A percentile compares a stretch with the other conserved stretches of the same genome.
Conservation (phyloP, 2,888 invertebrate genomes). For the Cryptocephalus primarius region DNA sequence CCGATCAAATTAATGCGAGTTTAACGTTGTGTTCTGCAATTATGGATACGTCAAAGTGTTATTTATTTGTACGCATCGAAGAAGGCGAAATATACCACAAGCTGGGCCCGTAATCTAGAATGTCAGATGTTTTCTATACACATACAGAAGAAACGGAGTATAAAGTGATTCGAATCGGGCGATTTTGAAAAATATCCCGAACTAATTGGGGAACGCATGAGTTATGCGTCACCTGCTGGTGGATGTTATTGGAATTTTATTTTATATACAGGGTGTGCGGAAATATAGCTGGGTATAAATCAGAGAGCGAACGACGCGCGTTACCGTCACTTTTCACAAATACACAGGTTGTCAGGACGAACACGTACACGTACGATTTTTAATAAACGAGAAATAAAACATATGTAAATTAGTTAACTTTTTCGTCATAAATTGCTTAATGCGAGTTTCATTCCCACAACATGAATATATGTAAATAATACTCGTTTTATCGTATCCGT, state of each 20-base stretch:
- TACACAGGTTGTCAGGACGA: too few species aligned
- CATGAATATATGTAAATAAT: too few species aligned
- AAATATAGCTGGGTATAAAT: too few species aligned
- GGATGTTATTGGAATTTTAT: background rate
- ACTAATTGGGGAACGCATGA: constrained; percentile 19
- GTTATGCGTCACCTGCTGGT: constrained; percentile 15
- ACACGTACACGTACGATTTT: too few species aligned
- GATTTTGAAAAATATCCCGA: constrained; percentile 18
- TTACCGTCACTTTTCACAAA: too few species aligned
- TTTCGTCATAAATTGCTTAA: too few species aligned
- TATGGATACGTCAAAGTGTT: background rate
- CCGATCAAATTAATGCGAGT: background rate
- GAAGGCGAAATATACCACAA: background rate
- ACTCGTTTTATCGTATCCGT: too few species aligned
- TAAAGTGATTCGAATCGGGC: constrained; percentile 9
- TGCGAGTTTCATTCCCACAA: too few species aligned
- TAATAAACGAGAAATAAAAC: too few species aligned
- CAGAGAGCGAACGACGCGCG: too few species aligned
- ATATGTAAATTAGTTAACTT: too few species aligned
- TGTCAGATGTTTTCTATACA: background rate
- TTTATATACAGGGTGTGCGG: too few species aligned
- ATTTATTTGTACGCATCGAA: background rate
- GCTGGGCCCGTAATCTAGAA: background rate
- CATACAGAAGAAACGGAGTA: background rate
- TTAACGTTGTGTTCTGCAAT: background rate